phyloP scores from a whole-genome alignment of 2,888 invertebrate species.

The Mythimna pallens region DNA sequence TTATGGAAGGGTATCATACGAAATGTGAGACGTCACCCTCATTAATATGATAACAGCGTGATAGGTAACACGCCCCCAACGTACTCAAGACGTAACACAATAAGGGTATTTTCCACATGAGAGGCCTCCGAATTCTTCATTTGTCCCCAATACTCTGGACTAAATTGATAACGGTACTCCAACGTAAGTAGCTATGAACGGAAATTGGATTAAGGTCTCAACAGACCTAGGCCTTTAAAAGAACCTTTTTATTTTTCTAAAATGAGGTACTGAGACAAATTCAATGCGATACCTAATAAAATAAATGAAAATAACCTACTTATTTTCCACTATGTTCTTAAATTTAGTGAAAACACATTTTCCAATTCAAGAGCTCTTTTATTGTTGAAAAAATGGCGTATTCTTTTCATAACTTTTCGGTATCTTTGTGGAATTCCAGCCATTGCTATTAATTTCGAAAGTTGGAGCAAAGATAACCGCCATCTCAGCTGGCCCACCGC shows the following conservation, averaged over 20 bases:
- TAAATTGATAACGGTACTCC: slow-evolving; percentile 59
- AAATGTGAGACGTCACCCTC: slow-evolving; percentile 64
- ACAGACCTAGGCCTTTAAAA: slow-evolving; percentile 35
- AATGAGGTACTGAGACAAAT: slow-evolving; percentile 46
- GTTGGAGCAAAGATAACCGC: slow-evolving; percentile 43
- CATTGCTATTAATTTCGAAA: slow-evolving; percentile 43
- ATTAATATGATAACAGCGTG: slow-evolving; percentile 67
- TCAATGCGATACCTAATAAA: slow-evolving; percentile 46
- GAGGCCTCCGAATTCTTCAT: slow-evolving; percentile 54
- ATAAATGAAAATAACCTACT: slow-evolving; percentile 43
- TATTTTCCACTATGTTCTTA: slow-evolving; percentile 33
- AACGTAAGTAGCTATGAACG: slow-evolving; percentile 55
- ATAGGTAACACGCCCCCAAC: slow-evolving; percentile 55
- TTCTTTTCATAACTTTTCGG: slow-evolving; percentile 16
- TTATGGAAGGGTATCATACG: slow-evolving; percentile 50
- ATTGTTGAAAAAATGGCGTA: slow-evolving; percentile 12
- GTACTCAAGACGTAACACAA: slow-evolving; percentile 53
- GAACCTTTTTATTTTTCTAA: slow-evolving; percentile 51
- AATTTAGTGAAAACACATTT: slow-evolving; percentile 30
- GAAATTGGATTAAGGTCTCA: slow-evolving; percentile 61
- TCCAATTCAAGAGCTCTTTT: slow-evolving; percentile 9
- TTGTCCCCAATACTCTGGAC: slow-evolving; percentile 51
- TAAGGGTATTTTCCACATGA: slow-evolving; percentile 56
- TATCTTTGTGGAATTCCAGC: slow-evolving; percentile 5
- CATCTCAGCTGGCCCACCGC: slow-evolving; percentile 23